phyloP scores from a whole-genome alignment of 2,113 vertebrate genomes.

The Lagenorhynchus albirostris region DNA sequence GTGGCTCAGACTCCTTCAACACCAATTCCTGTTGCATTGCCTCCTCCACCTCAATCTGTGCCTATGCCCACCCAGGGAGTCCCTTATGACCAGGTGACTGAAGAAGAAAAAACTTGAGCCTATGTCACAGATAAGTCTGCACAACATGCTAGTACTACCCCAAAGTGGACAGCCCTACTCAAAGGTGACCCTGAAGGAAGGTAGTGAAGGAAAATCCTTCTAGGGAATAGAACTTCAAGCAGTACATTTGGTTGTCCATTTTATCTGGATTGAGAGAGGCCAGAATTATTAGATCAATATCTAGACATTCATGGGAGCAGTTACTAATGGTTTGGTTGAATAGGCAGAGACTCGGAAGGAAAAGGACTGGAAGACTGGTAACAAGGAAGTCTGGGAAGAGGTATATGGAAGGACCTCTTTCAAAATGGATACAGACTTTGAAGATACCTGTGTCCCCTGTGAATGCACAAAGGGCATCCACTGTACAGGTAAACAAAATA shows the following conservation, averaged over 20 bases:
- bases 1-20: neutral
- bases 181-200: too few relatives aligned
- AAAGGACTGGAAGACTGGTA: neutral
- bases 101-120: too few relatives aligned
- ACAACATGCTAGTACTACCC: too few relatives aligned
- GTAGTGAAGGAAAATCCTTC: too few relatives aligned
- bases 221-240: neutral
- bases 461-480: neutral
- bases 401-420: neutral
- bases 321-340: neutral
- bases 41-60: too few relatives aligned
- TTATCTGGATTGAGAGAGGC: neutral
- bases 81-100: too few relatives aligned
- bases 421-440: neutral
- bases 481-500: neutral
- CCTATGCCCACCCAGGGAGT: too few relatives aligned
- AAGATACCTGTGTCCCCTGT: neutral
- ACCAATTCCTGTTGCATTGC: neutral
- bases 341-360: neutral
- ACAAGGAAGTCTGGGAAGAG: neutral
- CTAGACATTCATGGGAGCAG: neutral
- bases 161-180: too few relatives aligned
- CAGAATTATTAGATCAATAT: neutral
- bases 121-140: too few relatives aligned
- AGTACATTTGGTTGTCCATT: neutral